Base-by-base conservation (phyloP, 2,888 invertebrate genomes). In the Bibio marci region DNA sequence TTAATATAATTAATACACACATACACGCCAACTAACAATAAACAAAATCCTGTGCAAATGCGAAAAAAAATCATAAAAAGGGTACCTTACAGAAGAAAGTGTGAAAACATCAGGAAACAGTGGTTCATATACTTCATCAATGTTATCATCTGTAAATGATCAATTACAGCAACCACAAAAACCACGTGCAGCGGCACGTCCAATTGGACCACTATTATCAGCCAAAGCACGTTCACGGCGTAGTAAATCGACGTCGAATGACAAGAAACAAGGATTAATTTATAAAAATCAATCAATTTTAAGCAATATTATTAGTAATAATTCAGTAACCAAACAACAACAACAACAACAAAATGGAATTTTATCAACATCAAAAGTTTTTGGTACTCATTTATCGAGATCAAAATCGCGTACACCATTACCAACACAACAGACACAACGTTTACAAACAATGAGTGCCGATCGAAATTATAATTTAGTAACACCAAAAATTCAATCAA, bases 361-460 rank as follows among this genome's bases (percentile, higher is more conserved):
- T 22, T 22, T 22, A 22, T 6, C 22, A 22, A 22, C 4, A 4
- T 22, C 22, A 22, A 22, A 22, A 22, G 22, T 8, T 6, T 22
- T 22, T 22, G 22, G 22, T 22, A 6, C 22, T 6, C 30, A 30
- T 30, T 13, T 30, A 14, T 30, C 30, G 10, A 30, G n/a, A 19
- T 12, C 28, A 13, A 28, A 37, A 22, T 14, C 12, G 3, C 34
- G 39, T 19, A 26, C 39, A 12, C 34, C 34, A 30, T 35, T 22
- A 7, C 39, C 30, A 12, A 39, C 39, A 25, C 39, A 35, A 15
- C 15, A 17, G 10, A 11, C 2, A 12, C 35, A 35, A 34, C 39
- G 57, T 2, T 43, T 49, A 3, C 61, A 60, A 38, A 59, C 61
- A 1, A 42, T 54, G 4, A 62, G 62, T 41, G 59, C 55, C 13